A percentile compares a stretch with the other conserved stretches of the same genome.
Conservation (phyloP, 2,888 invertebrate species). For the Hirtodrosophila alboralis region DNA sequence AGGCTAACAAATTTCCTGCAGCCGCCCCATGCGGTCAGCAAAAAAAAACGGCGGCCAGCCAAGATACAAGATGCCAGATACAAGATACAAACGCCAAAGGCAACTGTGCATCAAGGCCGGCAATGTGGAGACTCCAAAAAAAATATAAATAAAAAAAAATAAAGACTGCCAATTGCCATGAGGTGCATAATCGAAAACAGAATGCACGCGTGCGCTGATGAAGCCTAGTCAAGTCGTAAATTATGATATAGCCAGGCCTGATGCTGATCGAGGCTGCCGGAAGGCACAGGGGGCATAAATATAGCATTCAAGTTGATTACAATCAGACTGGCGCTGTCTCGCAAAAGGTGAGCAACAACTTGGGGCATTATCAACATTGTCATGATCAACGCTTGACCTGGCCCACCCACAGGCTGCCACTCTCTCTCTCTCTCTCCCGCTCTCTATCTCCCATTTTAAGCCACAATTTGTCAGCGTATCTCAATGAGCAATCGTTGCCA, state of each 20-base stretch:
- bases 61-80: constrained; percentile 59
- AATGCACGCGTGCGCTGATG: constrained; percentile 59
- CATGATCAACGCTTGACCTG: constrained; percentile 55
- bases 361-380: constrained; percentile 25
- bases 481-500: constrained; percentile 54
- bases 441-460: background rate
- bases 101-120: constrained; percentile 65
- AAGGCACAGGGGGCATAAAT: constrained; percentile 46
- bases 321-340: constrained; percentile 24
- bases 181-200: constrained; percentile 77
- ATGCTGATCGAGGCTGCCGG: constrained; percentile 5
- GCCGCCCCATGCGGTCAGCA: constrained; percentile 66
- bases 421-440: constrained; percentile 4
- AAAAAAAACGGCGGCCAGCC: constrained; percentile 52
- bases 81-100: constrained; percentile 63
- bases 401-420: constrained; percentile 51
- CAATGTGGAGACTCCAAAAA: constrained; percentile 38
- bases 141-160: no score
- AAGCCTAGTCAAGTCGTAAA: constrained; percentile 59
- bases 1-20: constrained; percentile 76
- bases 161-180: constrained; percentile 64
- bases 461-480: constrained; percentile 53
- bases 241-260: constrained; percentile 62
- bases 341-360: constrained; percentile 62
- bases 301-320: constrained; percentile 69